Conservation (phyloP, 2,113 vertebrate species). For the Mola mola region DNA sequence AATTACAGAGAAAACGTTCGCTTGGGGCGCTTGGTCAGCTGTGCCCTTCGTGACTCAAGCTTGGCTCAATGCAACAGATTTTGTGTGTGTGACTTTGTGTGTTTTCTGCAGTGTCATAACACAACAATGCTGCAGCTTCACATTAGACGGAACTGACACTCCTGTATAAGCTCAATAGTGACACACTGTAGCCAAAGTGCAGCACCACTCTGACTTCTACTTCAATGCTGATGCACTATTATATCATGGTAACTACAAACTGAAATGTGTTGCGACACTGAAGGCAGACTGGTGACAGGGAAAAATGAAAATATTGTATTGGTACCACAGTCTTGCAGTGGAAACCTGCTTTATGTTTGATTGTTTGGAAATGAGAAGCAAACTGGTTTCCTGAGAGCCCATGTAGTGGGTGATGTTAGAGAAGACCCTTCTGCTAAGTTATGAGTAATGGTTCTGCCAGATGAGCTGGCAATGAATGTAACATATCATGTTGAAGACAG, state of each 20-base stretch:
- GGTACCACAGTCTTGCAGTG: slow-evolving; percentile 16
- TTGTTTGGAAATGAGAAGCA: slow-evolving; percentile 62
- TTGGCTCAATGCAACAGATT: slow-evolving; percentile 56
- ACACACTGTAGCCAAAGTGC: slow-evolving; percentile 59
- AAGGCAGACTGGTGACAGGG: slow-evolving; percentile 36
- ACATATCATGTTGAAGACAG: slow-evolving; percentile 41
- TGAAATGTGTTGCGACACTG: slow-evolving; percentile 38
- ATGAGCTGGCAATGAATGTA: slow-evolving; percentile 53
- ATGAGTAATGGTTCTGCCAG: slow-evolving; percentile 63
- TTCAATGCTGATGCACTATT: slow-evolving; percentile 36
- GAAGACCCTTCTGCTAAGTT: slow-evolving; percentile 46
- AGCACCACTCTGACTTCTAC: slow-evolving; percentile 30
- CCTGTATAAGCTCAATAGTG: slow-evolving; percentile 50
- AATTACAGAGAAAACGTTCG: slow-evolving; percentile 38
- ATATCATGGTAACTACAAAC: slow-evolving; percentile 43
- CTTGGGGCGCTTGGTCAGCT: slow-evolving; percentile 52
- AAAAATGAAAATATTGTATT: slow-evolving; percentile 49
- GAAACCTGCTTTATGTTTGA: slow-evolving; percentile 58
- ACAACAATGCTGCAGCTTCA: slow-evolving; percentile 68
- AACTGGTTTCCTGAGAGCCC: slow-evolving; percentile 46
- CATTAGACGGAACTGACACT: slow-evolving; percentile 72
- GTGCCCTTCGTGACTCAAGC: slow-evolving; percentile 56
- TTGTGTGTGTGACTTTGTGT: slow-evolving; percentile 50
- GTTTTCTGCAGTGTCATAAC: slow-evolving; percentile 55
- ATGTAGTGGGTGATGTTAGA: slow-evolving; percentile 47